Conservation (phyloP, 1,140 invertebrate species). For the Zaprionus tsacasi region DNA sequence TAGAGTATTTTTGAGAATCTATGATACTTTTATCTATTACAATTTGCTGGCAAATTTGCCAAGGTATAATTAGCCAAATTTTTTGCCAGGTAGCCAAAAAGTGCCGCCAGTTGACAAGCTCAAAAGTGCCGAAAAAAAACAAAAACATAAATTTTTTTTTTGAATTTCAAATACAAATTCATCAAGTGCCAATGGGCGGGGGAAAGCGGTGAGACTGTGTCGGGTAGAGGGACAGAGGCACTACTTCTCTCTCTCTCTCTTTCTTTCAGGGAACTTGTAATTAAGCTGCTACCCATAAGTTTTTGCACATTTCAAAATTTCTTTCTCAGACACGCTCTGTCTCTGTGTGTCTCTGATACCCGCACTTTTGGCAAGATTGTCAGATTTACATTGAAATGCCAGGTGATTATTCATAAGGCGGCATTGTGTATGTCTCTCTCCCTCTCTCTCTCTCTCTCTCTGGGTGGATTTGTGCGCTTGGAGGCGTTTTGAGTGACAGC, state of each 20-base stretch:
- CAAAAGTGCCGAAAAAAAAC: slow-evolving; percentile 16
- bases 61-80: slow-evolving; percentile 35
- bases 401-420: slow-evolving; percentile 73
- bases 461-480: slow-evolving; percentile 39
- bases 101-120: slow-evolving; percentile 5
- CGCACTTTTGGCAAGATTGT: slow-evolving; percentile 67
- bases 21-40: slow-evolving; percentile 20
- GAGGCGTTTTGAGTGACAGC: slow-evolving; percentile 70
- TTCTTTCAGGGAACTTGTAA: slow-evolving; percentile 37
- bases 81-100: slow-evolving; percentile 35
- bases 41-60: slow-evolving; percentile 36
- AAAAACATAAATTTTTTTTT: not conserved
- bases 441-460: not conserved
- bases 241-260: slow-evolving; percentile 20
- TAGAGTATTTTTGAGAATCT: not conserved
- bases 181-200: slow-evolving; percentile 16
- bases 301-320: slow-evolving; percentile 62
- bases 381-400: slow-evolving; percentile 60
- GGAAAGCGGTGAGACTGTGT: not conserved
- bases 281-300: slow-evolving; percentile 64
- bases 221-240: not conserved
- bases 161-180: slow-evolving; percentile 39
- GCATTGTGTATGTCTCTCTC: slow-evolving; percentile 14
- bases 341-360: slow-evolving; percentile 25
- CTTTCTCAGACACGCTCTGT: slow-evolving; percentile 37